Conservation (phyloP, 2,797 vertebrate genomes). For the Liasis olivaceus region DNA sequence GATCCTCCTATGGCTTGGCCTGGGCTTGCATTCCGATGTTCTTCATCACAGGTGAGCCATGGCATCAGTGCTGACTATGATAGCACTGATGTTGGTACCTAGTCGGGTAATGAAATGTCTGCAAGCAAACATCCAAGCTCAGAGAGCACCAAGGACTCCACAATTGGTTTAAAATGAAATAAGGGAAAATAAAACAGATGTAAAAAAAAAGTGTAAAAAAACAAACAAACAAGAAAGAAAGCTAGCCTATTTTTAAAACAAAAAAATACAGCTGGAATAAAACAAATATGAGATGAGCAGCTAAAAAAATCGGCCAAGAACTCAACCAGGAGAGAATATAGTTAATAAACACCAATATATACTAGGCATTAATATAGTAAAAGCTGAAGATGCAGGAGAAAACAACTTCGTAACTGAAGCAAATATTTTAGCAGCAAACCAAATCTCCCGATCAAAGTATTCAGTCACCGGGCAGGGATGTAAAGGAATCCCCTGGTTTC, state of each 20-base stretch:
- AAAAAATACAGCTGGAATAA: background rate
- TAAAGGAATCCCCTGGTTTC: background rate
- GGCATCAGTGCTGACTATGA: too few species aligned
- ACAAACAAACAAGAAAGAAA: background rate
- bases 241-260: too few species aligned
- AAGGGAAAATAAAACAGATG: background rate
- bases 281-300: background rate
- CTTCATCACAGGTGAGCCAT: conserved; percentile 44
- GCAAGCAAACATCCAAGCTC: too few species aligned
- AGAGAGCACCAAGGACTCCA: too few species aligned
- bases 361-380: background rate
- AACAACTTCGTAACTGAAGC: background rate
- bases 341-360: background rate
- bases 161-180: background rate
- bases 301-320: background rate
- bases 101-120: too few species aligned
- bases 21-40: conserved; percentile 43
- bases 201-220: background rate
- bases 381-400: background rate
- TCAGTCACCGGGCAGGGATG: background rate
- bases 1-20: conserved; percentile 63
- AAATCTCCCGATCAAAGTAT: background rate
- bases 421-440: background rate
- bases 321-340: background rate
- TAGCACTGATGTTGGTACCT: too few species aligned